Evolutionary conservation across 2,888 invertebrate species (phyloP), one percentile per base, ranked within the genome.

Genomic region (Drosophila suboccidentalis): DNA sequence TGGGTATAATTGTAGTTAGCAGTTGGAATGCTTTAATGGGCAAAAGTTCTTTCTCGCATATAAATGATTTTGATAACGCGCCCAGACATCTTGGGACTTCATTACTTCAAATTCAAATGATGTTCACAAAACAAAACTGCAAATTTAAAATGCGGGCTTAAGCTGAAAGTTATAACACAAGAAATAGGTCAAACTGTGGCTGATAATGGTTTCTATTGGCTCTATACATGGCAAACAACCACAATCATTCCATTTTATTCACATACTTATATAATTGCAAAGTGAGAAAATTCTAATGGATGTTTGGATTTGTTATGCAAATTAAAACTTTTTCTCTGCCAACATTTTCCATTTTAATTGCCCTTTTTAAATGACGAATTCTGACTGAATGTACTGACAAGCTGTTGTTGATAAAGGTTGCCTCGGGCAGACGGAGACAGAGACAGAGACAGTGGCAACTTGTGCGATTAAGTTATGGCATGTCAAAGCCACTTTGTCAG

Each of bases 41-140:
- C 4, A 10, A 19, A 54, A 55, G 4, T 41, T 29, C 17, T 43
- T 41, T 9, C 19, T 41, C 49, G 75, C 68, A 79, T 66, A 64
- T 66, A 79, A 64, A 69, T 77, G 66, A 69, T 78, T 68, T 75
- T 75, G 75, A 78, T 75, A 78, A 78, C 78, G 65, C 72, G 62
- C 60, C 59, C 69, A 69, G 75, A 73, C 75, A 80, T 67, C 55
- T 72, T 71, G 75, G 65, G 59, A 70, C 59, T 73, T 69, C 32
- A 65, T 75, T 67, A 73, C 69, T 78, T 65, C 41, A 71, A 75
- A 80, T 78, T 78, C 60, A 75, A 80, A 81, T 80, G 71, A 79
- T 71, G 59, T 66, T 39, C 34, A 41, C 34, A 39, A 49, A 74
- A 58, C 63, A 64, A 26, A 26, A 26, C 60, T 63, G 49, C 15